These are phyloP conservation scores for Pseudorectes ferrugineus DNA, from an alignment of 2,113 vertebrate species.

Conservation along the genomic window DNA sequence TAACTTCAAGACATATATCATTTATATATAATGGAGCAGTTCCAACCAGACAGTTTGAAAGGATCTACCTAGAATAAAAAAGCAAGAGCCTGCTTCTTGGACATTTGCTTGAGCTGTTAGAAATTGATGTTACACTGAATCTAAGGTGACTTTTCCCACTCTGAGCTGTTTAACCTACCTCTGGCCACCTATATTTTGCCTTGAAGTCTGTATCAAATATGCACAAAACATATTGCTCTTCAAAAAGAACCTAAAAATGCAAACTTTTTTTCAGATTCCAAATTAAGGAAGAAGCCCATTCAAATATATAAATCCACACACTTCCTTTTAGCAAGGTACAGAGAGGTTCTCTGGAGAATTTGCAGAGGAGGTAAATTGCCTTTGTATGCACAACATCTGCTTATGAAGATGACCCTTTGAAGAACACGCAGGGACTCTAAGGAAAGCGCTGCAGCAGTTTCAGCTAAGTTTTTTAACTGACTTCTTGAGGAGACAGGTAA, in stretches of 20 bases:
- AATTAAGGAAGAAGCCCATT: neutral
- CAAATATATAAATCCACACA: neutral
- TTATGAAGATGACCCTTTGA: neutral
- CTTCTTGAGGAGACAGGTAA: neutral
- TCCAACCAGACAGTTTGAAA: neutral
- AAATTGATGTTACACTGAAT: neutral
- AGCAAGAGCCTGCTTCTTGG: neutral
- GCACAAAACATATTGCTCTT: neutral
- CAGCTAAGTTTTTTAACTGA: neutral
- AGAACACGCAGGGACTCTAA: neutral
- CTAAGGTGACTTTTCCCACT: neutral
- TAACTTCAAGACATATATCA: neutral
- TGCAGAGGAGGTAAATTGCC: neutral
- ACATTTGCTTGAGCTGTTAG: neutral
- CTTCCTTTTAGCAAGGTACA: neutral
- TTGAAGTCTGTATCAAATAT: neutral
- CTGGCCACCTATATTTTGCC: neutral
- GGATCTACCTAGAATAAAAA: neutral
- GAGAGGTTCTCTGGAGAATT: neutral
- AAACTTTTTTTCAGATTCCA: neutral
- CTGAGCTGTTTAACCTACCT: neutral
- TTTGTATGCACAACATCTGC: neutral
- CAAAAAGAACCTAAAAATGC: neutral
- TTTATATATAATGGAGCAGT: neutral
- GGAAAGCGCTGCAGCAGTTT: neutral